Base-by-base conservation (phyloP, 2,888 invertebrate species). In the Sussaba pulchella region DNA sequence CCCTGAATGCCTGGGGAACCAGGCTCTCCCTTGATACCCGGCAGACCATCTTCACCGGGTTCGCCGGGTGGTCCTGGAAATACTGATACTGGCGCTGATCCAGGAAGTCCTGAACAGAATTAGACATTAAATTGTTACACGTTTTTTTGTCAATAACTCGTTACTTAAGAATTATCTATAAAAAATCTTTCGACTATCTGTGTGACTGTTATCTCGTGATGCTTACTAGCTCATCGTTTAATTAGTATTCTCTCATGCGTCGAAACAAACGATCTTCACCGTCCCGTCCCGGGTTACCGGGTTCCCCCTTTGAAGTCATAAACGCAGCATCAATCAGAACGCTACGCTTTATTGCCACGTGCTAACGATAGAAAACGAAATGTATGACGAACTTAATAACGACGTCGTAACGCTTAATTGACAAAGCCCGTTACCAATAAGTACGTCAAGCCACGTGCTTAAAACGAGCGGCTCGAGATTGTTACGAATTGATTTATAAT, bases 71-170 rank as follows among this genome's bases (percentile, higher is more conserved):
- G 31, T 63, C 52, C 61, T 1, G 24, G 6, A 31, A 47, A 14
- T n/a, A 50, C 0, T 0, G 76, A 57, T 63, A 72, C 83, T 31
- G 78, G 19, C n/a, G 26, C 39, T 9, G 82, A 63, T 41, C 83
- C 85, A 0, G 94, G 93, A 9, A 91, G 52, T 0, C 94, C 94
- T 0, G 52, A n/a, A 26, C 10, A 12, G 2, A 43, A 43, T 43
- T 59, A 57, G n/a, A 10, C 3, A n/a, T 31, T 31, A 31, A 31
- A 31, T 5, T 5, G n/a, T 8, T 14, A 4, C 8, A n/a, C 31
- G 3, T 24, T 0, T 26, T n/a, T 31, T 3, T 57, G 31, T 17
- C 4, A 14, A 14, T 17, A 57, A 57, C 17, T n/a, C 31, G 9
- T 8, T 31, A 57, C 26, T 21, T 2, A 14, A 21, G 12, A 52